A percentile compares a stretch with the other conserved stretches of the same genome.
Evolutionary conservation across 2,113 vertebrate species (phyloP).

Genomic region (Austrofundulus limnaeus): DNA sequence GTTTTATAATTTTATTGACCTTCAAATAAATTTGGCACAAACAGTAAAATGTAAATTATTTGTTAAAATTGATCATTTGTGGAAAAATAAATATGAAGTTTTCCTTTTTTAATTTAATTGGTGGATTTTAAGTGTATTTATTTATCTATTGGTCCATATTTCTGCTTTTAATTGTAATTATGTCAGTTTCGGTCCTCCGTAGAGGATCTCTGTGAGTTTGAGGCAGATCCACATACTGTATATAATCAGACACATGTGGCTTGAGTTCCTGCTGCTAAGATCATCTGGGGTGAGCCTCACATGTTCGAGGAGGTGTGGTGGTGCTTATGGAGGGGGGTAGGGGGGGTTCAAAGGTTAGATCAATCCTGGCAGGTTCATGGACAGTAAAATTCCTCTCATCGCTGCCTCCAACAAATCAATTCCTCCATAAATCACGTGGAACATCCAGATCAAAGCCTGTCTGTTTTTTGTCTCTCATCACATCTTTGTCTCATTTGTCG

Average conservation of each 20-base stretch:
- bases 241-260: conserved; percentile 9
- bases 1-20: too few species aligned
- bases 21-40: too few species aligned
- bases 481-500: conserved; percentile 27
- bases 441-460: conserved; percentile 61
- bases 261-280: conserved; percentile 51
- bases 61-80: too few species aligned
- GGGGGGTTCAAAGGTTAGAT: conserved; percentile 49
- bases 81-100: too few species aligned
- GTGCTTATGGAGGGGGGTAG: too few species aligned
- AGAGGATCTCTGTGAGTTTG: too few species aligned
- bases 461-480: conserved; percentile 45
- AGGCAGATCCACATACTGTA: conserved; percentile 1
- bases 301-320: conserved; percentile 6
- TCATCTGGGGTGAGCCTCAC: conserved; percentile 55
- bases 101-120: too few species aligned
- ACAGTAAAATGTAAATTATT: too few species aligned
- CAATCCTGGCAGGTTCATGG: conserved; percentile 54
- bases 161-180: too few species aligned
- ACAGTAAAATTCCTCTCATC: conserved; percentile 66
- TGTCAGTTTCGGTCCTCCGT: too few species aligned
- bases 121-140: too few species aligned
- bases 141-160: too few species aligned
- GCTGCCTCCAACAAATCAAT: conserved; percentile 69
- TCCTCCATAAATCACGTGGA: conserved; percentile 60